A percentile compares a stretch with the other conserved stretches of the same genome.
Evolutionary conservation across 2,888 invertebrate genomes (phyloP).

Genomic region (Cephonodes hylas): DNA sequence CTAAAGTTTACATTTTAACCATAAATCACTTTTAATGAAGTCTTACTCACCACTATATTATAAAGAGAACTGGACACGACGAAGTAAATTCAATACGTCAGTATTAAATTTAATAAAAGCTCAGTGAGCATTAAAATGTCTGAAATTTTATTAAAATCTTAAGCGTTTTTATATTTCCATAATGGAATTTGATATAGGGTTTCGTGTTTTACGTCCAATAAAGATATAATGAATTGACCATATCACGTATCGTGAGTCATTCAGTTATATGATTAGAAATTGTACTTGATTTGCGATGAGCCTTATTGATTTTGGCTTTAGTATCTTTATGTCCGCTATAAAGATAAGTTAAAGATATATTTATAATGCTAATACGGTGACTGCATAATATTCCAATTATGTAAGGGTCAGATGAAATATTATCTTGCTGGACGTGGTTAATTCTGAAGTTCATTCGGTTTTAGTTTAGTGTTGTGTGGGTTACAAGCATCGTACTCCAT

Average conservation of each 20-base stretch:
- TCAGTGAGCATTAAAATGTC: constrained; percentile 19
- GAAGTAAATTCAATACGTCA: background rate
- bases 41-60: background rate
- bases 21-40: background rate
- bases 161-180: constrained; percentile 9
- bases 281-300: background rate
- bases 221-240: constrained; percentile 8
- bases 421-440: too few species aligned
- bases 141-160: constrained; percentile 23
- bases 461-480: too few species aligned
- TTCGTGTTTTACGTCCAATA: constrained; percentile 15
- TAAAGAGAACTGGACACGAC: background rate
- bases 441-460: too few species aligned
- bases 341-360: background rate
- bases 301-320: background rate
- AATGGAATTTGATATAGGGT: constrained; percentile 15
- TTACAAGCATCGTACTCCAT: too few species aligned
- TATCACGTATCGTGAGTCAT: background rate
- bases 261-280: constrained; percentile 2
- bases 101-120: background rate
- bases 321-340: background rate
- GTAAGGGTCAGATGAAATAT: too few species aligned
- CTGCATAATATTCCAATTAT: background rate
- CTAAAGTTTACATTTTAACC: background rate
- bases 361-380: background rate